Conservation (phyloP, 2,113 vertebrate species). For the Tragelaphus imberbis region DNA sequence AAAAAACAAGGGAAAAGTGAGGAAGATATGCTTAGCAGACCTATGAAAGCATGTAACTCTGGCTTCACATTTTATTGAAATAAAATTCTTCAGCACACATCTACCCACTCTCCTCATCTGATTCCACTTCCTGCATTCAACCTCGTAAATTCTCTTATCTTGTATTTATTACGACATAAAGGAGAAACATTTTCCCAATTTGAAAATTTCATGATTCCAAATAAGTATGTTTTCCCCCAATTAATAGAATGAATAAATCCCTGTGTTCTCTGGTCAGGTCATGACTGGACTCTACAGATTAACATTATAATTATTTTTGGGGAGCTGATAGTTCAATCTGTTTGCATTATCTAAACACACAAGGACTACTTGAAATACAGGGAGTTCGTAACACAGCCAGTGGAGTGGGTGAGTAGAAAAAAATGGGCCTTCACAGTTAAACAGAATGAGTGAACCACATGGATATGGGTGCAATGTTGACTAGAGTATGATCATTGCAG, state of each 20-base stretch:
- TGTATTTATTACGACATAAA: neutral
- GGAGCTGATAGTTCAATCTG: neutral
- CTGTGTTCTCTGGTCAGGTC: neutral
- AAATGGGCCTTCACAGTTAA: neutral
- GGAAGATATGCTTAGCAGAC: neutral
- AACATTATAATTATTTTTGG: neutral
- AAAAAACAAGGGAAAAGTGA: neutral
- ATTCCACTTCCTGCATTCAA: neutral
- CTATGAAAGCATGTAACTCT: neutral
- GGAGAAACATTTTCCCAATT: neutral
- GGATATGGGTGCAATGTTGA: neutral
- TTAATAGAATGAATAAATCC: neutral
- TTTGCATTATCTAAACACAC: neutral
- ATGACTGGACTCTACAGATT: neutral
- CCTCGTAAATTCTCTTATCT: neutral
- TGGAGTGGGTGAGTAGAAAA: neutral
- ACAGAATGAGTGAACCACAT: neutral
- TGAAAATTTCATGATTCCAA: neutral
- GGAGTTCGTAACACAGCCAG: neutral
- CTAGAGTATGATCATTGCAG: neutral
- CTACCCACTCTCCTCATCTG: neutral
- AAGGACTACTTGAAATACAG: neutral
- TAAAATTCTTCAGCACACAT: neutral
- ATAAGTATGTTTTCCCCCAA: neutral
- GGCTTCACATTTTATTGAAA: neutral